These are phyloP conservation scores for Octonoba sinensis DNA, from an alignment of 2,888 invertebrate species.

Conservation along the genomic window DNA sequence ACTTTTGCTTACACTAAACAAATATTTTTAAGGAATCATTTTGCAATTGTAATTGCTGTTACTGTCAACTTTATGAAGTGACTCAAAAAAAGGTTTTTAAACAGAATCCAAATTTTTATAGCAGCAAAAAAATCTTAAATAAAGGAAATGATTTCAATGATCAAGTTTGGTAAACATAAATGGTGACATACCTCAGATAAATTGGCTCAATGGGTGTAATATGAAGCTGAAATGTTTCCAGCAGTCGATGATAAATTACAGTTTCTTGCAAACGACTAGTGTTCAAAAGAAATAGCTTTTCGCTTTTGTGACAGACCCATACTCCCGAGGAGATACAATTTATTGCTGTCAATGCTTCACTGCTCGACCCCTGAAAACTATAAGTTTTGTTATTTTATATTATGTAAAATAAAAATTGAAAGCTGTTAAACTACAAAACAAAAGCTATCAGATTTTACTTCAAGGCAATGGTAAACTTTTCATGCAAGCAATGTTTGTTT, in stretches of 20 bases:
- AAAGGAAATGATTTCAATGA: not conserved
- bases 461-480: no score
- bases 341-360: slow-evolving; percentile 5
- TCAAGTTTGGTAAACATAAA: not conserved
- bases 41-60: no score
- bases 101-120: not conserved
- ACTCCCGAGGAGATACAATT: slow-evolving; percentile 39
- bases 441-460: no score
- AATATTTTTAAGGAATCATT: no score
- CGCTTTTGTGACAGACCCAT: slow-evolving; percentile 27
- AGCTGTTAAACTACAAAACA: no score
- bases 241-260: slow-evolving; percentile 37
- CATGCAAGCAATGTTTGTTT: no score
- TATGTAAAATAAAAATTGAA: no score
- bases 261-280: slow-evolving; percentile 46
- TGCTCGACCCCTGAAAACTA: not conserved
- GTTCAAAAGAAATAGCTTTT: slow-evolving; percentile 40
- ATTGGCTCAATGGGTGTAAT: slow-evolving; percentile 11
- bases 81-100: no score
- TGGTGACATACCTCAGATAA: not conserved
- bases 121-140: not conserved
- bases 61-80: no score
- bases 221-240: slow-evolving; percentile 39
- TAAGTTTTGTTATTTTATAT: no score
- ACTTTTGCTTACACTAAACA: no score